Conservation (phyloP, 2,888 invertebrate genomes). For the Sarcophaga subvicina region DNA sequence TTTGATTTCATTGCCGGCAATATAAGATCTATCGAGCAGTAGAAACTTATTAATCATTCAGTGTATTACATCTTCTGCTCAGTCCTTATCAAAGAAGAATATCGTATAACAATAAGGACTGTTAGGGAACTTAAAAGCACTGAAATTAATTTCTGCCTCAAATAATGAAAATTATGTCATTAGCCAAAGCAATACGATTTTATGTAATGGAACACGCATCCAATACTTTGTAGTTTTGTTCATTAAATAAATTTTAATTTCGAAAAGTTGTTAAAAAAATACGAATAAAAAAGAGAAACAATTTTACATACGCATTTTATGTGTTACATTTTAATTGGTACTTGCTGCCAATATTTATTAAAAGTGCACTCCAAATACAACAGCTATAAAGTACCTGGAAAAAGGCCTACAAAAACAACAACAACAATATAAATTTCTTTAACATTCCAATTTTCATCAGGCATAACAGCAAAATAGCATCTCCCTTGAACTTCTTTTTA, state of each 20-base stretch:
- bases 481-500: conserved; percentile 67
- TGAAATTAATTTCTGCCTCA: too few species aligned
- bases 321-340: not conserved
- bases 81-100: too few species aligned
- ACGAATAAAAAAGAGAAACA: not conserved
- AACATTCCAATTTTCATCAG: conserved; percentile 61
- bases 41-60: too few species aligned
- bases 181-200: conserved; percentile 17
- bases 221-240: too few species aligned
- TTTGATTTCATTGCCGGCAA: too few species aligned
- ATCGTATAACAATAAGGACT: too few species aligned
- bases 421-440: conserved; percentile 57
- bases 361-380: not conserved
- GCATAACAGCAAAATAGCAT: conserved; percentile 24
- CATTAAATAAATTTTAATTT: conserved; percentile 17
- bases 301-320: conserved; percentile 41
- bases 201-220: too few species aligned
- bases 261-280: conserved; percentile 33
- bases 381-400: not conserved
- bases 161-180: not conserved
- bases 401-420: not conserved
- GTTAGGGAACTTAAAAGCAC: too few species aligned
- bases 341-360: not conserved
- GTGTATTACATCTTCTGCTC: too few species aligned
- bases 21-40: too few species aligned